Evolutionary conservation across 2,113 vertebrate genomes (phyloP), one percentile per base, ranked within the genome.

Genomic region (Pholis gunnellus): DNA sequence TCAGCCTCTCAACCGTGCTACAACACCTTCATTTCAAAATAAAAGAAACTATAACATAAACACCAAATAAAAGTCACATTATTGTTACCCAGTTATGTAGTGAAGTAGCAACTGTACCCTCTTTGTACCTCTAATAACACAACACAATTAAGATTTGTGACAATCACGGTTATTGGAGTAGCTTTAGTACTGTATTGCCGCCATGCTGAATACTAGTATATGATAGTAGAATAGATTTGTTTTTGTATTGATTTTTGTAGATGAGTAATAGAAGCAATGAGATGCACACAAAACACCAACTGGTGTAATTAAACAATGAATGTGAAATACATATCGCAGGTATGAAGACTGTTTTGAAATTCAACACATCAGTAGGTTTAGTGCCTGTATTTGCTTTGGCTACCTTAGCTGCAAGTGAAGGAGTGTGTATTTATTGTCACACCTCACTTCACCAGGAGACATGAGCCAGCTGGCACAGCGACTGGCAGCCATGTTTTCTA

Each of bases 391-490:
- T 85, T 78, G 25, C 48, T 76, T 66, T 64, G 68, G 70, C 59
- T 87, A 63, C 79, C 78, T 72, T 82, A 48, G 63, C 75, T 83
- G 78, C 72, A 72, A 52, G 63, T 48, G 77, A 87, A 86, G 69
- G 71, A 87, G 64, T 85, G 74, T 77, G 81, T 86, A 85, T 89
- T 91, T 90, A 88, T 87, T 89, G 92, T 95, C 93, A 95, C 94
- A 89, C 90, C 75, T 94, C 89, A 73, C 90, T 93, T 93, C 92
- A 93, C 83, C 87, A 48, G 84, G 87, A 94, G 94, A 95, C 92
- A 80, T 86, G 68, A 93, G 91, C 93, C 94, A 95, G 94, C 94
- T 95, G 94, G 90, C 92, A 87, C 67, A 36, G 85, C 90, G 88
- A 93, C 85, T 89, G 71, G 66, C 79, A 90, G 88, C 77, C 87